Base-by-base conservation (phyloP, 2,113 vertebrate species). In the Orycteropus afer region DNA sequence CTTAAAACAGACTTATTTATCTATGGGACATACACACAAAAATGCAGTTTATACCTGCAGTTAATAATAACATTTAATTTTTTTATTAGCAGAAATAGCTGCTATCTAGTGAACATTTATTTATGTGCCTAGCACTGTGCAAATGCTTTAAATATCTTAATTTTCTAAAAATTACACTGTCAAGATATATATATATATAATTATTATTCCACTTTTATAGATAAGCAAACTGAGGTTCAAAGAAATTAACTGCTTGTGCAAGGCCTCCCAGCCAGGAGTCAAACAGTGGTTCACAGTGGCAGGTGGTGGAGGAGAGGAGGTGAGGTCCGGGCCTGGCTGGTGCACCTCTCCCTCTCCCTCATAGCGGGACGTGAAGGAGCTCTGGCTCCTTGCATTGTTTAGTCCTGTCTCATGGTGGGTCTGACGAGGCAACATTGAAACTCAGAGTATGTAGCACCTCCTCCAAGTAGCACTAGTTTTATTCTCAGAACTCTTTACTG, bases 131-230 rank as follows among this genome's bases (percentile, higher is more conserved):
- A 40, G n/a, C 69, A 79, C 29, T 80, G 0, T 88, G 40, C 86
- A 42, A 79, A 34, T 63, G 27, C 25, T 84, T 93, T 84, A 40
- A 13, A 5, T 77, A 6, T 74, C 4, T 1, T 59, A 67, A 49
- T 90, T 42, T 96, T 86, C 65, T 94, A 42, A 84, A 76, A 51
- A 92, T 61, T 47, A 53, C 92, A 37, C 23, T 29, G 45, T 37
- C 11, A 61, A 90, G 2, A 53, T 74, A 6, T 49, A 1, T 91
- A 29, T 55, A n/a, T n/a, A n/a, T 57, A 57, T 23, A 89, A 89
- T 96, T 69, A n/a, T 73, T 82, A 32, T 45, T 89, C 15, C 74
- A 4, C 37, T 93, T 89, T 83, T 53, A 34, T 20, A 91, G 55
- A 86, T 86, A 15, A 91, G n/a, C 32, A 89, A 61, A 18, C 11